These are phyloP conservation scores for Physeter macrocephalus DNA, from an alignment of 2,113 vertebrate species.

Conservation along the genomic window DNA sequence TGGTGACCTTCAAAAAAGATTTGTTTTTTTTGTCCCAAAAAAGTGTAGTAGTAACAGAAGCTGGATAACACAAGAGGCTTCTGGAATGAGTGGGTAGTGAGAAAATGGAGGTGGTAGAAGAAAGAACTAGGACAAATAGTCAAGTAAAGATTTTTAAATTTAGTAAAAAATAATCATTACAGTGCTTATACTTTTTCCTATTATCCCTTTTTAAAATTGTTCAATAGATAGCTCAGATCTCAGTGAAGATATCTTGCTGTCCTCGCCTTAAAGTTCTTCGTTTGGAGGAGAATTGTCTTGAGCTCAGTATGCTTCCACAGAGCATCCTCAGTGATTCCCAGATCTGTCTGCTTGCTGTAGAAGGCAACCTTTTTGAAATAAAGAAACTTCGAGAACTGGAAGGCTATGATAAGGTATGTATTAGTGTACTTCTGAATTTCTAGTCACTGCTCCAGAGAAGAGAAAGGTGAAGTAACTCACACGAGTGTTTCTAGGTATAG, in stretches of 20 bases:
- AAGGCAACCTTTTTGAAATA: slow-evolving; percentile 98
- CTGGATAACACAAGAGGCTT: slow-evolving; percentile 29
- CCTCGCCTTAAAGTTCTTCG: slow-evolving; percentile 96
- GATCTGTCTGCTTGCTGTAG: slow-evolving; percentile 95
- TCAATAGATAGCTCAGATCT: slow-evolving; percentile 91
- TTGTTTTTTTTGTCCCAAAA: background rate
- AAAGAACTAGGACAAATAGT: slow-evolving; percentile 53
- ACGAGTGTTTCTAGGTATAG: background rate
- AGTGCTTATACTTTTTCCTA: background rate
- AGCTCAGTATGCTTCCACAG: slow-evolving; percentile 90
- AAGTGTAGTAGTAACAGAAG: slow-evolving; percentile 45
- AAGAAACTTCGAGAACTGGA: slow-evolving; percentile 92
- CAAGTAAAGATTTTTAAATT: slow-evolving; percentile 9
- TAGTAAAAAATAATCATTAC: background rate
- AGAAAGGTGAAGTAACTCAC: background rate
- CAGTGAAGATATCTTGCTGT: slow-evolving; percentile 87
- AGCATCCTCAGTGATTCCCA: slow-evolving; percentile 92
- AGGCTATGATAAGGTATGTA: slow-evolving; percentile 94
- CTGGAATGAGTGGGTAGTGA: slow-evolving; percentile 60
- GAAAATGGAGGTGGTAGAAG: slow-evolving; percentile 45
- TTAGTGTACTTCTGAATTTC: background rate
- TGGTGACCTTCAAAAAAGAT: slow-evolving; percentile 12
- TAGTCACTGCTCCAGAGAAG: background rate
- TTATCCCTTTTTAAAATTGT: slow-evolving; percentile 4
- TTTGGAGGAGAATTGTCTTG: slow-evolving; percentile 97